Conservation (phyloP, 2,888 invertebrate genomes). For the Xestia sexstrigata region DNA sequence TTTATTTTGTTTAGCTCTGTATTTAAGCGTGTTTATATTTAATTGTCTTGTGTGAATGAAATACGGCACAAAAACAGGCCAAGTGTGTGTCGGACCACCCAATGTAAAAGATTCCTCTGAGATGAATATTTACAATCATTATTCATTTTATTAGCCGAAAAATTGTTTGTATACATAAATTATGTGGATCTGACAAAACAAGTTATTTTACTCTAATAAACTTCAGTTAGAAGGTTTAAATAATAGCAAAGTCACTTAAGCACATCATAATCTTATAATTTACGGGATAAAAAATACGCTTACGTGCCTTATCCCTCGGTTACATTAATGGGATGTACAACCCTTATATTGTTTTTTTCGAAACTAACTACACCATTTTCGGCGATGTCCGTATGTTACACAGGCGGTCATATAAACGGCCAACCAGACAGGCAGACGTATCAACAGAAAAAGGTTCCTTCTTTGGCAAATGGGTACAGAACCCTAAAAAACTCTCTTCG, state of each 20-base stretch:
- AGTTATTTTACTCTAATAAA: neutral
- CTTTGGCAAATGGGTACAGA: neutral
- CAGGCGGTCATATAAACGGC: neutral
- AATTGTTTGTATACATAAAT: neutral
- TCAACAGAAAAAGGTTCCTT: neutral
- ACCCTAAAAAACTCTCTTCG: conserved; percentile 7
- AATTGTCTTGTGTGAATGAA: conserved; percentile 22
- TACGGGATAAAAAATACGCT: neutral
- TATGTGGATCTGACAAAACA: neutral
- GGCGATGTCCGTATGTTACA: neutral
- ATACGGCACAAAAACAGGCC: neutral
- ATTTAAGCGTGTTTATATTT: conserved; percentile 18
- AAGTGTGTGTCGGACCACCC: neutral
- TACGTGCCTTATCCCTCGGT: neutral
- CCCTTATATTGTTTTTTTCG: neutral
- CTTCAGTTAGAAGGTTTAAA: neutral
- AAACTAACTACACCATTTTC: neutral
- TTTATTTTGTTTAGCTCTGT: conserved; percentile 41
- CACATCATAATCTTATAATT: neutral
- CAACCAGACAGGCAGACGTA: neutral
- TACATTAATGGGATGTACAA: neutral
- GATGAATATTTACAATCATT: neutral
- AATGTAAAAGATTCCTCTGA: neutral
- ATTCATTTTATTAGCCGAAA: neutral
- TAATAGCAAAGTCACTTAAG: neutral